These are phyloP conservation scores for Diacarnus erythraeanus DNA, from an alignment of 37 sponge, comb jelly and placozoan genomes.

Conservation along the genomic window DNA sequence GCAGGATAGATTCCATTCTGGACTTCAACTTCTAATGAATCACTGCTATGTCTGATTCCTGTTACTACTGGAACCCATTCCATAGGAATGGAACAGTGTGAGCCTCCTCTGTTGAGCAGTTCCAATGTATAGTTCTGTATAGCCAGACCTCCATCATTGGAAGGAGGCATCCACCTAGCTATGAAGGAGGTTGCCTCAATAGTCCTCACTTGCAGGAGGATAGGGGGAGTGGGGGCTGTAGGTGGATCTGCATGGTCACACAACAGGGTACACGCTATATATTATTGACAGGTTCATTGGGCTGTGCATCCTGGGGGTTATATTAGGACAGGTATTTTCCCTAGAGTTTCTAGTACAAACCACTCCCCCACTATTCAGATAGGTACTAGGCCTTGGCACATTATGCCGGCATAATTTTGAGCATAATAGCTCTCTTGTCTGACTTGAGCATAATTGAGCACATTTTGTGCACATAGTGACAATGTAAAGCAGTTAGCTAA, in stretches of 20 bases:
- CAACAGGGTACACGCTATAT: too few species aligned
- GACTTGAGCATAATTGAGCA: too few species aligned
- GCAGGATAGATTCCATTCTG: not conserved
- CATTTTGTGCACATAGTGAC: too few species aligned
- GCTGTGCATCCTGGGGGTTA: too few species aligned
- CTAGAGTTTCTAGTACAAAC: too few species aligned
- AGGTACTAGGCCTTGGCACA: too few species aligned
- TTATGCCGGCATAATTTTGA: too few species aligned
- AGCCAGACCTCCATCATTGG: constrained; percentile 9
- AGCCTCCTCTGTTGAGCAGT: not conserved
- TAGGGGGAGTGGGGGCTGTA: constrained; percentile 10
- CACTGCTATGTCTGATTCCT: not conserved
- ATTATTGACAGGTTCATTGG: too few species aligned
- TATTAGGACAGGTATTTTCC: too few species aligned
- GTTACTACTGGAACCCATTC: not conserved
- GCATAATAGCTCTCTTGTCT: too few species aligned
- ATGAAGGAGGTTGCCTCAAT: not conserved
- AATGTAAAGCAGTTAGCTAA: too few species aligned
- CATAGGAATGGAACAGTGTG: not conserved
- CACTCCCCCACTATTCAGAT: too few species aligned
- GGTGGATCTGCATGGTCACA: constrained; percentile 20
- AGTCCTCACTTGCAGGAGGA: not conserved
- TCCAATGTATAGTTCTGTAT: constrained; percentile 27
- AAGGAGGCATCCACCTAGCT: constrained; percentile 11
- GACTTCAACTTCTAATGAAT: not conserved